A percentile compares a stretch with the other conserved stretches of the same genome.
Evolutionary conservation across 2,888 invertebrate genomes (phyloP).

Genomic region (Epsilonema sp.): DNA sequence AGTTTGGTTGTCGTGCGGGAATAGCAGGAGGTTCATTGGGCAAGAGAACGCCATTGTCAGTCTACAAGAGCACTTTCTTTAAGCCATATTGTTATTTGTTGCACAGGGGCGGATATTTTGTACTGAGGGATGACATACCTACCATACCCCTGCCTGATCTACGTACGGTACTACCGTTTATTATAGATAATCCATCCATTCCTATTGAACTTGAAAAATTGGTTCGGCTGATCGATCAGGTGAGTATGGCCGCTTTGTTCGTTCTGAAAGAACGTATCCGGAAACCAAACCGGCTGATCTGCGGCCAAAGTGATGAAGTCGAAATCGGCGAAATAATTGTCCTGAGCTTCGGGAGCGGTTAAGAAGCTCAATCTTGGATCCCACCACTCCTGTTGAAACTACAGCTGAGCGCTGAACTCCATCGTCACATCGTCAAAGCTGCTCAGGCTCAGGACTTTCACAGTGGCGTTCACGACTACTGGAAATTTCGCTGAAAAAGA

Average conservation of each 20-base stretch:
- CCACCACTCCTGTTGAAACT: constrained; percentile 6
- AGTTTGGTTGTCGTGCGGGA: constrained; percentile 4
- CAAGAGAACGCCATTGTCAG: constrained; percentile 3
- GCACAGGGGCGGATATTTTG: too few species aligned
- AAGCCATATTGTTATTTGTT: too few species aligned
- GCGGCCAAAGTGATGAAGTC: background rate
- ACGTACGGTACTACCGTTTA: too few species aligned
- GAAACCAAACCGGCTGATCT: constrained; percentile 7
- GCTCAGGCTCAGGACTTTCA: constrained; percentile 2
- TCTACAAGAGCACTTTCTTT: background rate
- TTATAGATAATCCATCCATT: constrained; percentile 6
- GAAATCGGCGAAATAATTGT: too few species aligned
- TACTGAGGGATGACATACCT: too few species aligned
- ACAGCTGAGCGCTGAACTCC: constrained; percentile 8
- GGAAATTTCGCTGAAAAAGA: background rate
- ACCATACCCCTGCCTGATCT: too few species aligned
- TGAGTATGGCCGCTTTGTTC: constrained; percentile 8
- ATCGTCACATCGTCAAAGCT: constrained; percentile 8
- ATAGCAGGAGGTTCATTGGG: constrained; percentile 2
- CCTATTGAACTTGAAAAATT: constrained; percentile 1
- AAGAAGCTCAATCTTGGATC: background rate
- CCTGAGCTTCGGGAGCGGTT: too few species aligned
- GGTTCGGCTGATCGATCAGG: constrained; percentile 5
- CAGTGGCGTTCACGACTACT: background rate
- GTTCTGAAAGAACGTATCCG: constrained; percentile 10